A percentile compares a stretch with the other conserved stretches of the same genome.
These are phyloP conservation scores for Zaprionus vittiger DNA, from an alignment of 1,140 invertebrate species.

Conservation along the genomic window DNA sequence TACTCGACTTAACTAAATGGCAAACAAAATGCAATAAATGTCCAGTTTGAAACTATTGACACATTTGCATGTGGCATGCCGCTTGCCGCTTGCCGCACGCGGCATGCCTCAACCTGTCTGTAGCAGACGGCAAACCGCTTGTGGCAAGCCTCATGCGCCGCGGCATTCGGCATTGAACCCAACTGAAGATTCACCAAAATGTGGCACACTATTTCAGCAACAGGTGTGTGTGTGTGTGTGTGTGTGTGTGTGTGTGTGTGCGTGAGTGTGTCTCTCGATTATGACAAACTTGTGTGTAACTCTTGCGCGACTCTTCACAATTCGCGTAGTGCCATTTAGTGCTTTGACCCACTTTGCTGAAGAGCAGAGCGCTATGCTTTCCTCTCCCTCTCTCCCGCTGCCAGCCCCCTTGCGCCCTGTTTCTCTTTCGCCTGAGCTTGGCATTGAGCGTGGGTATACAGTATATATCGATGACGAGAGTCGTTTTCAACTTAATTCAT, in stretches of 20 bases:
- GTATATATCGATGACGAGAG: background rate
- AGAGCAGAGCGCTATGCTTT: background rate
- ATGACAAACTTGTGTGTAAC: slow-evolving; percentile 22
- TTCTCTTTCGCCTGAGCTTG: background rate
- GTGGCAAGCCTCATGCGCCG: slow-evolving; percentile 7
- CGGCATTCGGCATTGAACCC: slow-evolving; percentile 45
- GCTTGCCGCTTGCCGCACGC: background rate
- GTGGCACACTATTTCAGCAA: slow-evolving; percentile 35
- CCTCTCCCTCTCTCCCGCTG: background rate
- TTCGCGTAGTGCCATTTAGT: slow-evolving; percentile 27
- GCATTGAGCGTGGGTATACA: background rate
- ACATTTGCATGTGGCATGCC: slow-evolving; percentile 66
- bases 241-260: slow-evolving; percentile 32
- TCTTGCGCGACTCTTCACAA: slow-evolving; percentile 11
- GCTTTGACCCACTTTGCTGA: slow-evolving; percentile 27
- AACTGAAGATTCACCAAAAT: slow-evolving; percentile 24
- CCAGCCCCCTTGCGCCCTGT: background rate
- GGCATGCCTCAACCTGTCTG: slow-evolving; percentile 11
- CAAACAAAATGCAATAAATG: slow-evolving; percentile 71
- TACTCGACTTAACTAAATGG: slow-evolving; percentile 50
- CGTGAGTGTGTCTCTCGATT: slow-evolving; percentile 11
- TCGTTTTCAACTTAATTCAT: too few relatives aligned
- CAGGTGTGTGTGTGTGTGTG: slow-evolving; percentile 37
- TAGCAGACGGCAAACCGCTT: slow-evolving; percentile 1
- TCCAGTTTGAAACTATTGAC: slow-evolving; percentile 76